These are phyloP conservation scores for Dendrocopos noguchii DNA, from an alignment of 2,113 vertebrate species.

Conservation along the genomic window DNA sequence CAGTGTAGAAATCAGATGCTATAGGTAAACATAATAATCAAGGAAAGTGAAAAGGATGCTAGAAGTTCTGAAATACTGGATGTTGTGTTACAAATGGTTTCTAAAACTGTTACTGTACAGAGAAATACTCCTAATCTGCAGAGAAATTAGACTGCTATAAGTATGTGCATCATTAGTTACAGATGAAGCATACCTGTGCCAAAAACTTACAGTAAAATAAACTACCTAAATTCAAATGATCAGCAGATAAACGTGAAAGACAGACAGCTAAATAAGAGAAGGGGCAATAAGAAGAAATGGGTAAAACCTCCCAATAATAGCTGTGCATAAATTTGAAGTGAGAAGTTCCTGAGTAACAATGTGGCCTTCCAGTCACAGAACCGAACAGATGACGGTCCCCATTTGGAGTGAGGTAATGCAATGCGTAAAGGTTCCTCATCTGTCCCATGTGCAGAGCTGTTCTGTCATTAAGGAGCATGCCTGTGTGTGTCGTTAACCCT, in stretches of 20 bases:
- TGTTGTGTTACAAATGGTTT: not conserved
- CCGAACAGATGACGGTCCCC: not conserved
- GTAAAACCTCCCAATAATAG: not conserved
- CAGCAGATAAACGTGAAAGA: not conserved
- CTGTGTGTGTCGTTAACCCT: not conserved
- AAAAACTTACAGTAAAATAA: not conserved
- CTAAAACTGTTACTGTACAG: not conserved
- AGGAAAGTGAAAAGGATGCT: not conserved
- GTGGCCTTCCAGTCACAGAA: not conserved
- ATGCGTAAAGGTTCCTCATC: not conserved
- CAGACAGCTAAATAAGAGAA: not conserved
- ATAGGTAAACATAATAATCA: not conserved
- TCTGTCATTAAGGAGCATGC: not conserved
- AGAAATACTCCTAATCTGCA: not conserved
- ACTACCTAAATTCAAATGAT: not conserved
- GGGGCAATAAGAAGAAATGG: not conserved
- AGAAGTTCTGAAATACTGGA: not conserved
- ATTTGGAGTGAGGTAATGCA: fast-evolving
- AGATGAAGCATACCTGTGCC: not conserved
- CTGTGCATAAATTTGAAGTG: not conserved
- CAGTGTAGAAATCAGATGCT: not conserved
- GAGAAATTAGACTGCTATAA: not conserved
- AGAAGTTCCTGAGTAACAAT: not conserved
- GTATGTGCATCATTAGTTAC: not conserved
- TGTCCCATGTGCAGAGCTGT: not conserved